Evolutionary conservation across 2,888 invertebrate species (phyloP), one percentile per base, ranked within the genome.

Genomic region (Iphiclides podalirius): DNA sequence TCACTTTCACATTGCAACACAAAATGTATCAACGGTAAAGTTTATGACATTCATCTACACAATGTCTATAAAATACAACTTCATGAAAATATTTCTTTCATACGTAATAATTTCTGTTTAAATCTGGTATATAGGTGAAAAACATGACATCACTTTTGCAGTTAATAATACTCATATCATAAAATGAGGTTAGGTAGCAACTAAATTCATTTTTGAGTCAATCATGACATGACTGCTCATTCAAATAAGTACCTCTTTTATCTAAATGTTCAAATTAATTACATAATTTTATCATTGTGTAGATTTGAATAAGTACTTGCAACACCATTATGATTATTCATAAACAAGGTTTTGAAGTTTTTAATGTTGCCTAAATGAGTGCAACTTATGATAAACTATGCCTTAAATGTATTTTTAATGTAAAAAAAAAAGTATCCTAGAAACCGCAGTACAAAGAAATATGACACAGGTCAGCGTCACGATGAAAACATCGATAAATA

Each of bases 271-370:
- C 36, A 42, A 37, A 48, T 47, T 40, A 47, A 47, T 47, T 47
- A 47, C 47, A 47, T 41, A 47, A 47, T 40, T 35, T 40, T 15
- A 41, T 12, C n/a, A 11, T 14, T 12, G 23, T 35, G 35, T 47
- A 16, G 13, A 47, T 28, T 47, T 34, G 40, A 14, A 16, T 34
- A 35, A 13, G 4, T 34, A 40, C 39, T 47, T 47, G 47, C 47
- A 41, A 47, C 47, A 47, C 40, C 15, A 20, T 28, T 45, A 40
- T 47, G 28, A 34, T 47, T 47, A 47, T 47, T 40, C 34, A 47
- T 47, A 47, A 41, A 40, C 47, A 47, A 41, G 47, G 9, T 12
- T 28, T 20, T 7, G 26, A 15, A 46, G 15, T 23, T 11, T 26
- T 36, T 26, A 20, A 43, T 23, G 6, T 6, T n/a, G 16, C 16